Percentiles rank a stretch among this genome's conserved stretches.
These are phyloP conservation scores for Heliothis virescens DNA, from an alignment of 1,140 invertebrate genomes.

Conservation along the genomic window DNA sequence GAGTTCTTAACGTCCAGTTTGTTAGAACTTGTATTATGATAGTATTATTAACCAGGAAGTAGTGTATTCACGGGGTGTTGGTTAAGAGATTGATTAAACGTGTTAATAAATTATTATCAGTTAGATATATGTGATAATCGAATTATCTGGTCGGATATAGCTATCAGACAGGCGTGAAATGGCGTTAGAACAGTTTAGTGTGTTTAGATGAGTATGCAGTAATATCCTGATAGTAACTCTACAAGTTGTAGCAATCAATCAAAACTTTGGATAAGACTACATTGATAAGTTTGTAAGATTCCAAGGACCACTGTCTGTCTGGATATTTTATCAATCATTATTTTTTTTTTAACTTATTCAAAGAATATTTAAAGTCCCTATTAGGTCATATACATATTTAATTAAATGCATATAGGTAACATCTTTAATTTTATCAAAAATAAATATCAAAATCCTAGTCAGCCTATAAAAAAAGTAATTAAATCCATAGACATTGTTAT, in stretches of 20 bases:
- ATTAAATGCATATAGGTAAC: no score
- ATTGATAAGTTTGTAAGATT: no score
- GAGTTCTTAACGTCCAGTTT: constrained; percentile 13
- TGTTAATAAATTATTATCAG: constrained; percentile 35
- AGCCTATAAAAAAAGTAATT: neutral
- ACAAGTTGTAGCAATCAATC: neutral
- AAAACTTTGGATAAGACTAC: neutral
- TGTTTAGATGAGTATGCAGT: constrained; percentile 6
- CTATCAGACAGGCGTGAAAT: neutral
- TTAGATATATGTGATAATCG: constrained; percentile 17
- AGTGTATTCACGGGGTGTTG: neutral
- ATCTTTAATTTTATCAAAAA: no score
- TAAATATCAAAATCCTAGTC: no score
- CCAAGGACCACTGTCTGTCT: no score
- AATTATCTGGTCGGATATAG: constrained; percentile 16
- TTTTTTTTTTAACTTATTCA: no score
- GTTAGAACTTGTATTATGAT: neutral
- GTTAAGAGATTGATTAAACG: neutral
- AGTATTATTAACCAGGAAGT: neutral
- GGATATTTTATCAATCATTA: no score
- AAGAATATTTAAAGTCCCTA: no score
- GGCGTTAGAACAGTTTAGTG: constrained; percentile 9
- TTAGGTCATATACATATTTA: no score
- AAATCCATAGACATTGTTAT: neutral
- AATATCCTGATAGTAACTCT: neutral